Evolutionary conservation across 2,113 vertebrate species (phyloP).

Genomic region (Garra rufa): DNA sequence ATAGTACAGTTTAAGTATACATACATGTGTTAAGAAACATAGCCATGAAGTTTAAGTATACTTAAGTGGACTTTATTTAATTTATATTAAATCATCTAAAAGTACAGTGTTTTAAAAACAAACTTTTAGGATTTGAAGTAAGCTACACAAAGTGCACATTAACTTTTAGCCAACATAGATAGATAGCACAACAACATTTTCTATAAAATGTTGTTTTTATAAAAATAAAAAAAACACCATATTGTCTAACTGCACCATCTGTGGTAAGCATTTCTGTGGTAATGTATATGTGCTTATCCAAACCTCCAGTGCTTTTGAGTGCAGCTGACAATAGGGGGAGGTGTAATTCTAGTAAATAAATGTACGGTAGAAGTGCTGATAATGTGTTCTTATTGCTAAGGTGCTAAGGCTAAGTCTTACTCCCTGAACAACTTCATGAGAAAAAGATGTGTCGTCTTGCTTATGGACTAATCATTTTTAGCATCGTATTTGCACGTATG

Average conservation of each 20-base stretch:
- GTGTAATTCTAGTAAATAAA: conserved; percentile 10
- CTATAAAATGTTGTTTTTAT: not conserved
- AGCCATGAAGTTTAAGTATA: not conserved
- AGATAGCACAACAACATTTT: too few species aligned
- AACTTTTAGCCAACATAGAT: not conserved
- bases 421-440: not conserved
- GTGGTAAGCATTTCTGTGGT: not conserved
- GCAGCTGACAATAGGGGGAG: conserved; percentile 11
- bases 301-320: not conserved
- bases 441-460: conserved; percentile 8
- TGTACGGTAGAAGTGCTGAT: not conserved
- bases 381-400: not conserved
- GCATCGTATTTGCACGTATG: conserved; percentile 19
- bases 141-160: not conserved
- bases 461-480: conserved; percentile 3
- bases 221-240: not conserved
- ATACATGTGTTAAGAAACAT: too few species aligned
- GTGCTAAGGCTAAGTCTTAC: not conserved
- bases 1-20: too few species aligned
- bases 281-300: not conserved
- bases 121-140: not conserved
- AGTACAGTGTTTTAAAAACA: not conserved
- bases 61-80: not conserved
- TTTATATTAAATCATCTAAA: not conserved
- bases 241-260: not conserved